phyloP scores from a whole-genome alignment of 2,888 invertebrate species.

The Scotopteryx bipunctaria region DNA sequence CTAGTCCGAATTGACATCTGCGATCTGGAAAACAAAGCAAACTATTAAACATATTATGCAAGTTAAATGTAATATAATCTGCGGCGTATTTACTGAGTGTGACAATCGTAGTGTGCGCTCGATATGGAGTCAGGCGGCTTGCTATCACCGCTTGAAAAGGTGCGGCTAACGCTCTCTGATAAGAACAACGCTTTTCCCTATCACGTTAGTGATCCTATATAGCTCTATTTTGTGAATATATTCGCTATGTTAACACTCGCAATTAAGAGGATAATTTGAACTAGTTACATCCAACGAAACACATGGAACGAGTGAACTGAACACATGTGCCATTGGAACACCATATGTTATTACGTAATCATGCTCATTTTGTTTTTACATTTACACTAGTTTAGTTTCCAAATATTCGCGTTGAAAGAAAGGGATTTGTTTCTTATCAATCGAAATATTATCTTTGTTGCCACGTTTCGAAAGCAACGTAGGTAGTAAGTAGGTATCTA shows the following conservation, averaged over 20 bases:
- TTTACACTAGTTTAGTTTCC: slow-evolving; percentile 48
- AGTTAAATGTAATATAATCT: slow-evolving; percentile 34
- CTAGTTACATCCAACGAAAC: slow-evolving; percentile 43
- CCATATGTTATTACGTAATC: slow-evolving; percentile 77
- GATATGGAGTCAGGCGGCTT: slow-evolving; percentile 59
- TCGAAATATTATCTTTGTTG: not conserved
- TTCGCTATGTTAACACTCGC: slow-evolving; percentile 47
- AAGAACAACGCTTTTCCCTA: slow-evolving; percentile 77
- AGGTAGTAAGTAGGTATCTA: not conserved
- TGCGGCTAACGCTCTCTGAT: slow-evolving; percentile 79
- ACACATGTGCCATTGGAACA: slow-evolving; percentile 69
- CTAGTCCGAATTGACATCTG: slow-evolving; percentile 35
- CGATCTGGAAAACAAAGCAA: slow-evolving; percentile 57
- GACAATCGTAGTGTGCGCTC: slow-evolving; percentile 66
- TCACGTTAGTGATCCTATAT: slow-evolving; percentile 69
- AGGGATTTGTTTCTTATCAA: not conserved
- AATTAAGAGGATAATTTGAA: slow-evolving; percentile 55
- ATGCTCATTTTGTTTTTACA: slow-evolving; percentile 47
- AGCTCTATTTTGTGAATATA: slow-evolving; percentile 60
- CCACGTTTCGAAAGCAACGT: not conserved
- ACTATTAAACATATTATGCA: slow-evolving; percentile 42
- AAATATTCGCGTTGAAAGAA: slow-evolving; percentile 34
- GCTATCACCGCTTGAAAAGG: slow-evolving; percentile 79
- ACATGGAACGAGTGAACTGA: slow-evolving; percentile 54
- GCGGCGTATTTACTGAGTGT: slow-evolving; percentile 60